Base-by-base conservation (phyloP, 2,888 invertebrate species). In the Frankliniella fusca region DNA sequence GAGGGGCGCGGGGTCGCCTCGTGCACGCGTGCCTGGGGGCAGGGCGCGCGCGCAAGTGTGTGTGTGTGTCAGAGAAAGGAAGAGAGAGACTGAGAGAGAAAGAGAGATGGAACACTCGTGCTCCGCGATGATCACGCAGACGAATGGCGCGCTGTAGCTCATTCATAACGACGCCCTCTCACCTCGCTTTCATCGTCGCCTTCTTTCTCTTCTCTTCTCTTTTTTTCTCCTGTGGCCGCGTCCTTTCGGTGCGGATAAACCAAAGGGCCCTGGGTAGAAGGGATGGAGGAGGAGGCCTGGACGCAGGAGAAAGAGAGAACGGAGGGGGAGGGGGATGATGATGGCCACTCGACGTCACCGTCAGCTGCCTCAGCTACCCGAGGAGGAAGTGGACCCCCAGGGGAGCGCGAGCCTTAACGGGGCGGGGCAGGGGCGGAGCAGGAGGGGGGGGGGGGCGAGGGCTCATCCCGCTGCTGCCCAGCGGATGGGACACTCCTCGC, bases 131-230 rank as follows among this genome's bases (percentile, higher is more conserved):
- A n/a, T 9, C 70, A 23, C 70, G 70, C 23, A 76, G 70, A 76
- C 70, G 70, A 23, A 76, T 76, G 70, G 70, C 11, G 70, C 1
- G 70, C 70, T 76, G 70, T 76, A 76, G 70, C 70, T 76, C 70
- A 76, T 76, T 76, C 70, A 76, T 76, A 76, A 76, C 70, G 70
- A 76, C 70, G 70, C n/a, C 70, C 70, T 27, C 70, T 23, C 70
- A 23, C 70, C 61, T 38, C 27, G n/a, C 70, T 23, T 23, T n/a
- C 70, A 3, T 23, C 23, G n/a, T 70, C n/a, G 20, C 70, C 23
- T n/a, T 3, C 65, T 65, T n/a, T n/a, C 65, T n/a, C 65, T n/a
- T n/a, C n/a, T 10, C 23, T 23, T 65, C 65, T 9, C 65, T 1
- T n/a, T 9, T 23, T 76, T 27, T 23, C 27, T 76, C 70, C 12